Base-by-base conservation (phyloP, 2,797 vertebrate genomes). In the Orientallactaga sibirica region DNA sequence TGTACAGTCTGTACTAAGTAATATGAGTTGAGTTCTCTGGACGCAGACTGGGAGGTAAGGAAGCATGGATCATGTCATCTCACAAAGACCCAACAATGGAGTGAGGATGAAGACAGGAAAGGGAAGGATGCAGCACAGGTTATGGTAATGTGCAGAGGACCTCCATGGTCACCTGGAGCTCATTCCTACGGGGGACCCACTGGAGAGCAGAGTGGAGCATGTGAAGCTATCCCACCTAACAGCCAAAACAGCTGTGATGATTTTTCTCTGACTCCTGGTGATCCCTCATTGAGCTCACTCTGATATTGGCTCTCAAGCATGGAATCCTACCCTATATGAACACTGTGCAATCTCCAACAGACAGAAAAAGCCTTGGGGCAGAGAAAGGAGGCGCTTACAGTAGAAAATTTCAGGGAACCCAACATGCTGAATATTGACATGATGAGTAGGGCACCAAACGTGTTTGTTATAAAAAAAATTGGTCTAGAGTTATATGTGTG, bases 1-100 rank as follows among this genome's bases (percentile, higher is more conserved):
- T 93, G 77, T 22, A 95, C 43, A 86, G 95, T 95, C 62, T 1
- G 76, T 64, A 37, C n/a, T 62, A 87, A 85, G 70, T 95, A 64
- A 77, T 75, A 4, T 37, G 9, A 66, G 14, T 48, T 88, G 29
- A 37, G 20, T 71, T 1, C 27, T 80, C 27, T 76, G 41, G 52
- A 64, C 24, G 7, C 41, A 74, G 78, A 88, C 15, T 73, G 83
- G 61, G 73, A 86, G 19, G 85, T 76, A 89, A 91, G n/a, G n/a
- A 82, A 83, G 41, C 66, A 91, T 33, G 91, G 29, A 70, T 10
- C 55, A 79, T 68, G 10, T 62, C 19, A 55, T 61, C 67, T 68
- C 67, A 73, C 1, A 64, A 92, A 79, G 62, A 33, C 43, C 4
- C 11, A 62, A 22, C 12, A 78, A 25, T 61, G 1, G 24, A 77